These are phyloP conservation scores for Megastigmus dorsalis DNA, from an alignment of 2,888 invertebrate genomes.

Conservation along the genomic window DNA sequence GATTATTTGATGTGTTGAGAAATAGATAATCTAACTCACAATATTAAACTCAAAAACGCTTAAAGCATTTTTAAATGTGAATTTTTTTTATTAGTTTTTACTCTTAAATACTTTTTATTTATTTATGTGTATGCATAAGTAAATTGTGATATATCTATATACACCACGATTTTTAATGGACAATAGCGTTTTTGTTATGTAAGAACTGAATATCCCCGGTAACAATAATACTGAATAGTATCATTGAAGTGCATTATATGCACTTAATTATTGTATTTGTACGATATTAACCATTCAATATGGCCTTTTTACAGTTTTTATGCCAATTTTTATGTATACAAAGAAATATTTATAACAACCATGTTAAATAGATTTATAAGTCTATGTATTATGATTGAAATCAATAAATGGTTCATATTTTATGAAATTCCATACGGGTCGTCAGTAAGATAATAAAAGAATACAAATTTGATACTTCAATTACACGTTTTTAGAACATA, in stretches of 20 bases:
- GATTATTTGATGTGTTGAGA: no score
- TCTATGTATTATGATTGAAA: not conserved
- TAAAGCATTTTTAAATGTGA: no score
- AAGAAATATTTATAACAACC: not conserved
- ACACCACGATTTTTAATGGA: not conserved
- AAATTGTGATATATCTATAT: not conserved
- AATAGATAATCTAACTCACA: no score
- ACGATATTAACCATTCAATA: not conserved
- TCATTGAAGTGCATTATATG: no score
- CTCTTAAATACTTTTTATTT: not conserved
- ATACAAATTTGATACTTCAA: no score
- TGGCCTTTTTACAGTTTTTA: not conserved
- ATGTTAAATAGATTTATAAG: constrained; percentile 1
- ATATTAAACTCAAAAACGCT: no score
- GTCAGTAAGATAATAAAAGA: no score
- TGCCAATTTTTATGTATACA: no score
- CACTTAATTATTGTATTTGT: not conserved
- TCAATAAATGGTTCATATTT: not conserved
- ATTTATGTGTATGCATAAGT: not conserved
- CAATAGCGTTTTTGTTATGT: not conserved
- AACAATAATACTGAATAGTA: no score
- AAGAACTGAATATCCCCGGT: not conserved
- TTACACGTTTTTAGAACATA: no score
- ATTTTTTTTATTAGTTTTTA: not conserved
- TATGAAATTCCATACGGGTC: not conserved